phyloP scores from a whole-genome alignment of 2,888 invertebrate genomes.

The Schrankia costaestrigalis region DNA sequence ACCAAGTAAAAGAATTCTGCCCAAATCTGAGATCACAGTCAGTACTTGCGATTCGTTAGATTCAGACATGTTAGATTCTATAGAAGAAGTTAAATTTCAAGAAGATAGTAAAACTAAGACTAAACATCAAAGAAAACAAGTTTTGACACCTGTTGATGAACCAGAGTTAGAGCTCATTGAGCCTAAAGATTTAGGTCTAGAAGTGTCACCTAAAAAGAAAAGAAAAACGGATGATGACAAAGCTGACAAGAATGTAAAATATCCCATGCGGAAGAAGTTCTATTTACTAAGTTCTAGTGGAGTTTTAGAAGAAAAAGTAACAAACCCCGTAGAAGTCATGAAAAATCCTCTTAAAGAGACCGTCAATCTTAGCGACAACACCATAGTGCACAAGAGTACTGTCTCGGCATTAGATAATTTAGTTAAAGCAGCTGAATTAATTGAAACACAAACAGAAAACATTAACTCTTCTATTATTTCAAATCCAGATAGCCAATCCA shows the following conservation, averaged over 20 bases:
- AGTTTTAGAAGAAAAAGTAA: slow-evolving; percentile 6
- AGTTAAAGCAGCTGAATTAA: slow-evolving; percentile 71
- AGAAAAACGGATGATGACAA: slow-evolving; percentile 57
- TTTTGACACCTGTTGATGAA: slow-evolving; percentile 68
- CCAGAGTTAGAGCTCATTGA: slow-evolving; percentile 73
- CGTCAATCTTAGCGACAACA: slow-evolving; percentile 36
- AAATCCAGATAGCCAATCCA: slow-evolving; percentile 39
- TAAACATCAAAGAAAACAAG: slow-evolving; percentile 76
- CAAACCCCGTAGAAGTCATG: slow-evolving; percentile 27
- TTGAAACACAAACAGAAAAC: slow-evolving; percentile 64
- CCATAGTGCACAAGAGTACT: slow-evolving; percentile 42
- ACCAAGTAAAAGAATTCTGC: slow-evolving; percentile 45
- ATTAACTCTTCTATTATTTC: slow-evolving; percentile 31
- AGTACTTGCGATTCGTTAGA: slow-evolving; percentile 57
- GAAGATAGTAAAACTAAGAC: slow-evolving; percentile 60
- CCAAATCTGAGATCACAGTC: slow-evolving; percentile 37
- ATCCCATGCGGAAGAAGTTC: slow-evolving; percentile 63
- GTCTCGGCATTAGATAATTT: slow-evolving; percentile 71
- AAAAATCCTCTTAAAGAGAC: slow-evolving; percentile 40
- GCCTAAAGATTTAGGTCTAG: slow-evolving; percentile 59
- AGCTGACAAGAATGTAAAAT: slow-evolving; percentile 52
- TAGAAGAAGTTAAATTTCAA: slow-evolving; percentile 46
- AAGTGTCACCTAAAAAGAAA: slow-evolving; percentile 65
- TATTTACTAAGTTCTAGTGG: slow-evolving; percentile 54
- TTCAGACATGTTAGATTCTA: slow-evolving; percentile 50